Conservation (phyloP, 2,113 vertebrate genomes). For the Sylvietta virens region DNA sequence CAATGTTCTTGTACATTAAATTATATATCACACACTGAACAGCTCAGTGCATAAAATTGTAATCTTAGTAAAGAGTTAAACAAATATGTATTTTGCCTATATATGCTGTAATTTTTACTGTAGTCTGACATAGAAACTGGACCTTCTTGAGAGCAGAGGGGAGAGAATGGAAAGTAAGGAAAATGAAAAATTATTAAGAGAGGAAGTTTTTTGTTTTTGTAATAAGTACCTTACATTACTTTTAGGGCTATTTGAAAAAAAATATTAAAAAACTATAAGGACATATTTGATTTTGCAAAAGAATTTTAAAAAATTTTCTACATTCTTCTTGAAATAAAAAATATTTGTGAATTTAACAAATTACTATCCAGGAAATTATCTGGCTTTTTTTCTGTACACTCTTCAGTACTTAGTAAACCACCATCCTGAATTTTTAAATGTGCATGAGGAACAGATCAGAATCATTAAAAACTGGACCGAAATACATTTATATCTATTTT, state of each 20-base stretch:
- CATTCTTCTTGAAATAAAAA: background rate
- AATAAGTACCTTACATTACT: background rate
- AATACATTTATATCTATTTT: background rate
- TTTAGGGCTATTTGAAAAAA: background rate
- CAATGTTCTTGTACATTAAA: background rate
- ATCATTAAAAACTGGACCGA: background rate
- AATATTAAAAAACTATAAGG: background rate
- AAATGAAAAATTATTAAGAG: background rate
- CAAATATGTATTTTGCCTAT: background rate
- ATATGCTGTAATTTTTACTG: background rate
- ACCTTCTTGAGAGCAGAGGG: background rate
- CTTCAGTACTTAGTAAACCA: background rate
- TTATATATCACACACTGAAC: background rate
- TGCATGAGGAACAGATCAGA: background rate
- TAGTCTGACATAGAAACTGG: background rate
- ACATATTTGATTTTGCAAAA: background rate
- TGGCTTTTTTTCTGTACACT: rapidly evolving
- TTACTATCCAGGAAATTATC: background rate
- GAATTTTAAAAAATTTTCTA: background rate
- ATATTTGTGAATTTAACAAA: background rate
- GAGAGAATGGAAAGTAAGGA: background rate
- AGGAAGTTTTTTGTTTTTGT: background rate
- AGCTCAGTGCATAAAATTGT: background rate
- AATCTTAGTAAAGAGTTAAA: background rate
- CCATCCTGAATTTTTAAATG: background rate